A percentile compares a stretch with the other conserved stretches of the same genome.
phyloP scores from a whole-genome alignment of 1,140 invertebrate species.

The Odontomachus brunneus region DNA sequence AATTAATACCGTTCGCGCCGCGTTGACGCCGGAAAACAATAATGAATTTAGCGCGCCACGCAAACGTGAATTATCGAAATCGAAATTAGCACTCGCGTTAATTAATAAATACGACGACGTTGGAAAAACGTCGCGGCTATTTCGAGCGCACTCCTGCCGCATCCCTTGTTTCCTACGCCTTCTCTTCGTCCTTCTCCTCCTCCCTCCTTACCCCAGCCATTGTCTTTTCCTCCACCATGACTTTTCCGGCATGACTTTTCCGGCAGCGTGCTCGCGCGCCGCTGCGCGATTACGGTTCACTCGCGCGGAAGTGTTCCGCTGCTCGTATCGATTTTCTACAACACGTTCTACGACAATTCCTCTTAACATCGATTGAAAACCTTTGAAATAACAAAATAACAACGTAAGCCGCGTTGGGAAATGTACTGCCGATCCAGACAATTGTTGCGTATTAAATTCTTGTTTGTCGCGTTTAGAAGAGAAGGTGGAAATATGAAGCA shows the following conservation, averaged over 20 bases:
- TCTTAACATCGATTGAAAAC: too few relatives aligned
- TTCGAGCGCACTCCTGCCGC: slow-evolving; percentile 22
- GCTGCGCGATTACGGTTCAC: background rate
- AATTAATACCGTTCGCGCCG: slow-evolving; percentile 63
- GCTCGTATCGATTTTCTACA: background rate
- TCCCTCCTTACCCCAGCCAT: too few relatives aligned
- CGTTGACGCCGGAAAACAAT: slow-evolving; percentile 48
- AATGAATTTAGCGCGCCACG: slow-evolving; percentile 30
- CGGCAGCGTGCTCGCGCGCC: background rate
- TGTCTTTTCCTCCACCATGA: too few relatives aligned
- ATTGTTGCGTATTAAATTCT: too few relatives aligned
- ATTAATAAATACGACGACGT: slow-evolving; percentile 32
- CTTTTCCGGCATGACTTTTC: background rate
- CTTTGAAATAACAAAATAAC: too few relatives aligned
- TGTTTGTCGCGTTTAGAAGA: too few relatives aligned
- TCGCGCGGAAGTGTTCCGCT: background rate
- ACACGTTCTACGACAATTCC: background rate
- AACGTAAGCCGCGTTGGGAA: too few relatives aligned
- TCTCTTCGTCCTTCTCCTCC: background rate
- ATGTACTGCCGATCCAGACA: too few relatives aligned
- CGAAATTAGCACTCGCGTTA: slow-evolving; percentile 30
- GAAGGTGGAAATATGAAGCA: too few relatives aligned
- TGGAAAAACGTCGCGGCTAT: slow-evolving; percentile 14
- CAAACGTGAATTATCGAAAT: slow-evolving; percentile 53
- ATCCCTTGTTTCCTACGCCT: too few relatives aligned